Evolutionary conservation across 2,113 vertebrate species (phyloP).

Genomic region (Pardalotus punctatus): DNA sequence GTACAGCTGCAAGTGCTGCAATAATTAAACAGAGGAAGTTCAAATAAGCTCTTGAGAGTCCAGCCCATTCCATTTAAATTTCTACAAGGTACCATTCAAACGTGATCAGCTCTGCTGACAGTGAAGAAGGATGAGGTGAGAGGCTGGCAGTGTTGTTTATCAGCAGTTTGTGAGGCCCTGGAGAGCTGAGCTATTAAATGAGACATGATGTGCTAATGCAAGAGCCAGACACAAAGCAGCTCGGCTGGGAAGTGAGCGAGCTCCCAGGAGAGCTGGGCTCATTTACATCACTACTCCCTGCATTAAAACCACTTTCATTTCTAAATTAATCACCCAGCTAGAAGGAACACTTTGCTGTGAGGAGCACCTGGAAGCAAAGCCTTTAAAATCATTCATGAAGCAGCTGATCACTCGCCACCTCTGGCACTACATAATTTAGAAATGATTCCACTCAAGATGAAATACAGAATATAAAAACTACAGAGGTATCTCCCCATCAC

Average conservation of each 20-base stretch:
- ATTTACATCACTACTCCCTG: background rate
- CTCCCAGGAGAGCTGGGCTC: background rate
- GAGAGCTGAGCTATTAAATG: slow-evolving; percentile 1
- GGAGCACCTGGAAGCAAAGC: background rate
- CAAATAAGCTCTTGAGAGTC: slow-evolving; percentile 2
- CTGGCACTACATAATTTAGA: background rate
- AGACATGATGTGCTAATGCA: slow-evolving; percentile 12
- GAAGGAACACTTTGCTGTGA: background rate
- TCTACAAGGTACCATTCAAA: slow-evolving; percentile 7
- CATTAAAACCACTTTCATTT: background rate
- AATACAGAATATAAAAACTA: background rate
- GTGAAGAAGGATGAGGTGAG: background rate
- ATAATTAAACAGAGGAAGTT: slow-evolving; percentile 32
- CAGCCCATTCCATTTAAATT: background rate
- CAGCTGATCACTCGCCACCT: background rate
- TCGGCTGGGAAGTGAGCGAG: slow-evolving; percentile 31
- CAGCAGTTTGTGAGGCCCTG: background rate
- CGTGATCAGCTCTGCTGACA: background rate
- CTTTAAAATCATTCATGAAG: background rate
- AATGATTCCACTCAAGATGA: background rate
- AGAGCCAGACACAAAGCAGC: background rate
- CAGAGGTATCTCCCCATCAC: background rate
- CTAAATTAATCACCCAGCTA: background rate
- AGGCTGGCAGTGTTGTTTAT: background rate
- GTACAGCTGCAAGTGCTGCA: slow-evolving; percentile 27